Evolutionary conservation across 1,140 invertebrate genomes (phyloP).

Genomic region (Pseudomyrmex concolor): DNA sequence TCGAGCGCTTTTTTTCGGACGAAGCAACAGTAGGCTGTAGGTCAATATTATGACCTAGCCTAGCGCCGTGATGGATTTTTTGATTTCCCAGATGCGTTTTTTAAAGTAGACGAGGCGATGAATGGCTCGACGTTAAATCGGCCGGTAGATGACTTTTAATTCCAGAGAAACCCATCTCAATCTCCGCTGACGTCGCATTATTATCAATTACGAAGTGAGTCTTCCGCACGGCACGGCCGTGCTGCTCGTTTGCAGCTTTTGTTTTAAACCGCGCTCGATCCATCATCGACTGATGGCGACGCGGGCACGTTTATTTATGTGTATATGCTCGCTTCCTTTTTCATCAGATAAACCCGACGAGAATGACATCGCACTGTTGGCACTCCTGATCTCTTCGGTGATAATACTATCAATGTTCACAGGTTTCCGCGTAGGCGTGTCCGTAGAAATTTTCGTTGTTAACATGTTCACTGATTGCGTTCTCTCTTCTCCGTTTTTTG

Average conservation of each 20-base stretch:
- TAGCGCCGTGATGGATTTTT: not conserved
- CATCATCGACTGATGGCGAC: constrained; percentile 42
- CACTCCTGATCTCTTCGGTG: constrained; percentile 14
- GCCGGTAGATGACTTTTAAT: constrained; percentile 34
- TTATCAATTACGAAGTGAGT: constrained; percentile 31
- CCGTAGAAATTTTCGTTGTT: constrained; percentile 24
- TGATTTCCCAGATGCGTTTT: constrained; percentile 26
- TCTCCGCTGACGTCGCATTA: constrained; percentile 35
- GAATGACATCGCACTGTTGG: constrained; percentile 40
- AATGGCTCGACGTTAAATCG: not conserved
- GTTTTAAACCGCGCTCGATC: constrained; percentile 13
- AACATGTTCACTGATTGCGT: constrained; percentile 8
- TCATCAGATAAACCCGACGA: constrained; percentile 36
- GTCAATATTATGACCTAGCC: not conserved
- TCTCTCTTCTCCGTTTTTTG: not conserved
- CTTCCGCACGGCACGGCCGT: not conserved
- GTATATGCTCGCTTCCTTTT: constrained; percentile 21
- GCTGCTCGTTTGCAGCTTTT: constrained; percentile 18
- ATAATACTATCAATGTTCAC: constrained; percentile 42
- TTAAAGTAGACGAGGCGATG: not conserved
- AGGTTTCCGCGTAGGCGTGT: not conserved
- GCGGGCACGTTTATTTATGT: constrained; percentile 6
- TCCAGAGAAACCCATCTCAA: constrained; percentile 33
- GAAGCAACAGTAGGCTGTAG: not conserved
- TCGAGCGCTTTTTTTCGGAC: not conserved